These are phyloP conservation scores for Bombyx mandarina DNA, from an alignment of 1,140 invertebrate species.

Conservation along the genomic window DNA sequence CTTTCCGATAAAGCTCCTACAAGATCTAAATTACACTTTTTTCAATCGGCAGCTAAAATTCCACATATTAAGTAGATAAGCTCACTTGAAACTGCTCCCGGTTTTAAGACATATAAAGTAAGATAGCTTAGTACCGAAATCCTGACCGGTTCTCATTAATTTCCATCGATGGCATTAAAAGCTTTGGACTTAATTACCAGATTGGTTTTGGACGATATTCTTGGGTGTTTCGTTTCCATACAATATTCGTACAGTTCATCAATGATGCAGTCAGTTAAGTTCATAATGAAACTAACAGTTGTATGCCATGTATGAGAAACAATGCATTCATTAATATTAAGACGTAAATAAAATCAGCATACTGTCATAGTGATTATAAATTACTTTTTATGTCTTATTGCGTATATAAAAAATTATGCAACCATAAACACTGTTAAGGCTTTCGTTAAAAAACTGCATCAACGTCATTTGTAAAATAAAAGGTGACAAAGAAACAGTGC, in stretches of 20 bases:
- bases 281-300: no score
- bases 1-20: conserved; percentile 7
- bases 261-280: no score
- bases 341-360: no score
- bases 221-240: conserved; percentile 20
- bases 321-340: no score
- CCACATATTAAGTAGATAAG: conserved; percentile 45
- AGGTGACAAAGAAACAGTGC: no score
- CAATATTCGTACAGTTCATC: conserved; percentile 8
- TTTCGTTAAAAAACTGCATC: no score
- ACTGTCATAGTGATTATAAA: no score
- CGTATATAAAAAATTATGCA: no score
- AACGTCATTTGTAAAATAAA: no score
- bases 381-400: no score
- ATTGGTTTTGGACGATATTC: conserved; percentile 27
- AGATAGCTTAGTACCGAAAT: conserved; percentile 25
- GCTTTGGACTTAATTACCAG: conserved; percentile 32
- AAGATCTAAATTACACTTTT: conserved; percentile 14
- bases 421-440: no score
- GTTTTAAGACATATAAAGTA: conserved; percentile 20
- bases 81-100: conserved; percentile 28
- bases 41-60: conserved; percentile 21
- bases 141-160: conserved; percentile 31
- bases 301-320: no score
- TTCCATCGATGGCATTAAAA: conserved; percentile 33